Evolutionary conservation across 2,888 invertebrate genomes (phyloP).

Genomic region (Unio delphinus): DNA sequence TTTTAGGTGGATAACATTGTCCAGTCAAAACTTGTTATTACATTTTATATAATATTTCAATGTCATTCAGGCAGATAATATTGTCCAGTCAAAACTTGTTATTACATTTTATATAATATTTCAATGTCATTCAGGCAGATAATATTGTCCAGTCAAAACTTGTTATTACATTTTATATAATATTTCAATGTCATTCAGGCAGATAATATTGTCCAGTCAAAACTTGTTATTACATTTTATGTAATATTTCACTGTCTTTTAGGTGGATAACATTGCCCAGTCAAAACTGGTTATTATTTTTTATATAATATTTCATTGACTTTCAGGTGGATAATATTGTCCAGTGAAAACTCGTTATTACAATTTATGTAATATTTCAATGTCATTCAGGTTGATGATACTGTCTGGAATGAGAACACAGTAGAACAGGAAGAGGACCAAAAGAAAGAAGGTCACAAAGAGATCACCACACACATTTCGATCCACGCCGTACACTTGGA

Average conservation of each 20-base stretch:
- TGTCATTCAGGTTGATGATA: slow-evolving; percentile 56
- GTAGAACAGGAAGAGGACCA: slow-evolving; percentile 39
- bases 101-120: not conserved
- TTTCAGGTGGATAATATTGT: slow-evolving; percentile 39
- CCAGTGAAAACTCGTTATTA: not conserved
- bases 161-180: not conserved
- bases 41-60: not conserved
- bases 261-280: slow-evolving; percentile 64
- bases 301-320: too few species aligned
- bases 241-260: slow-evolving; percentile 1
- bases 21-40: not conserved
- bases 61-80: slow-evolving; percentile 40
- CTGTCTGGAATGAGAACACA: slow-evolving; percentile 60
- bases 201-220: slow-evolving; percentile 6
- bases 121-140: slow-evolving; percentile 45
- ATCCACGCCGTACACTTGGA: slow-evolving; percentile 68
- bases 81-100: not conserved
- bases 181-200: slow-evolving; percentile 34
- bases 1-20: slow-evolving; percentile 39
- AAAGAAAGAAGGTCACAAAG: slow-evolving; percentile 31
- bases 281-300: not conserved
- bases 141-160: slow-evolving; percentile 54
- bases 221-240: not conserved
- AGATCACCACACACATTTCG: slow-evolving; percentile 68
- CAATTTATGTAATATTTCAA: not conserved